Percentiles rank a stretch among this genome's conserved stretches.
Conservation (phyloP, 64 coral and sea anemone genomes). For the Montipora efflorescens region DNA sequence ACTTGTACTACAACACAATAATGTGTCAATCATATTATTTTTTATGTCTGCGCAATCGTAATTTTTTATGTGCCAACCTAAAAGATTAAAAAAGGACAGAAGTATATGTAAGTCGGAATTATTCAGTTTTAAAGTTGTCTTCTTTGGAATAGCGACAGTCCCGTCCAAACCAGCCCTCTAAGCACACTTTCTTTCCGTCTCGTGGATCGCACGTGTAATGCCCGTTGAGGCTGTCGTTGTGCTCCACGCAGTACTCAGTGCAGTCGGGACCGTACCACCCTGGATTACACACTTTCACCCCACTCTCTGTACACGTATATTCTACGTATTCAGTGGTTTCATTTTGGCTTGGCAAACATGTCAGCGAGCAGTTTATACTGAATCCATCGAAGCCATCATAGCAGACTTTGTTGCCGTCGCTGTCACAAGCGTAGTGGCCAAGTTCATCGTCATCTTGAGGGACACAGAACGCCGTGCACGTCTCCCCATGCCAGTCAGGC, state of each 20-base stretch:
- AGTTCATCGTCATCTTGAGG: constrained; percentile 21
- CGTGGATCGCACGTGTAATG: constrained; percentile 72
- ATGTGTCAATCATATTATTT: too few relatives aligned
- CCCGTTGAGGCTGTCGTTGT: neutral
- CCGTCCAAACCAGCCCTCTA: constrained; percentile 53
- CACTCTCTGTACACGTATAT: constrained; percentile 53
- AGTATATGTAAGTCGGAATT: too few relatives aligned
- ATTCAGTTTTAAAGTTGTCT: neutral
- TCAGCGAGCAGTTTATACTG: constrained; percentile 1
- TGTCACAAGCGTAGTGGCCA: constrained; percentile 62
- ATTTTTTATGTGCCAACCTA: too few relatives aligned
- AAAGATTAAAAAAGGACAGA: too few relatives aligned
- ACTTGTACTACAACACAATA: too few relatives aligned
- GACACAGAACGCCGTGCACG: constrained; percentile 58
- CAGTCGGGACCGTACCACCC: constrained; percentile 77
- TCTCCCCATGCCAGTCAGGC: constrained; percentile 49
- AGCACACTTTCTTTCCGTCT: constrained; percentile 73
- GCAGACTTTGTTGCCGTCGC: constrained; percentile 54
- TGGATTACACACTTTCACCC: constrained; percentile 54
- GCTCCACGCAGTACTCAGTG: constrained; percentile 42
- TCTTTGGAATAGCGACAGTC: constrained; percentile 53
- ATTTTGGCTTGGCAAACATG: neutral
- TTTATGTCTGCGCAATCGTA: too few relatives aligned
- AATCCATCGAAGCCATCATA: constrained; percentile 13
- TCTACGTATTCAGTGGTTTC: neutral